A percentile compares a stretch with the other conserved stretches of the same genome.
Evolutionary conservation across 2,888 invertebrate species (phyloP).

Genomic region (Scaptomyza cyrtandrae): DNA sequence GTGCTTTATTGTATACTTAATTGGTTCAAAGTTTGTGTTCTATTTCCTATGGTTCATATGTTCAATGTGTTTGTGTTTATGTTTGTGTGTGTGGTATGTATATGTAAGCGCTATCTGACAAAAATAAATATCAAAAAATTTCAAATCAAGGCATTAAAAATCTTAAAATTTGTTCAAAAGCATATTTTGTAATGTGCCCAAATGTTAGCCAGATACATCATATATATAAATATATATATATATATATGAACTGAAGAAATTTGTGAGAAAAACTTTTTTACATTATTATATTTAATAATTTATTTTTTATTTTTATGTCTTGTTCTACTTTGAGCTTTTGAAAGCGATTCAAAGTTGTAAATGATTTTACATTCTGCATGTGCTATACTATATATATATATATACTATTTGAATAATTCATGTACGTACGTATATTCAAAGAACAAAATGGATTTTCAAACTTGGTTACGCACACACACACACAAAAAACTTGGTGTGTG

Average conservation of each 20-base stretch:
- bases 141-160: no score
- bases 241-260: not conserved
- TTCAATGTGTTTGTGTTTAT: slow-evolving; percentile 1
- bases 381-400: no score
- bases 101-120: not conserved
- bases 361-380: not conserved
- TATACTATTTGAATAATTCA: not conserved
- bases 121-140: not conserved
- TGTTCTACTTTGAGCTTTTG: not conserved
- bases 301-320: no score
- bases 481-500: not conserved
- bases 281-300: not conserved
- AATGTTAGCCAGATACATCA: not conserved
- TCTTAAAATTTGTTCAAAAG: not conserved
- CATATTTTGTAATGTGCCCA: not conserved
- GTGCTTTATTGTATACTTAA: slow-evolving; percentile 61
- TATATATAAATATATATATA: no score
- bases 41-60: slow-evolving; percentile 6
- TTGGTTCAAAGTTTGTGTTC: slow-evolving; percentile 66
- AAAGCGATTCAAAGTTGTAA: not conserved
- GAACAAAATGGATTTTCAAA: slow-evolving; percentile 6
- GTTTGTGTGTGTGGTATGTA: slow-evolving; percentile 2
- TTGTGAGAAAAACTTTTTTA: not conserved
- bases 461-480: slow-evolving; percentile 8
- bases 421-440: slow-evolving; percentile 2